Conservation (phyloP, 2,888 invertebrate genomes). For the Caenorhabditis sp. region DNA sequence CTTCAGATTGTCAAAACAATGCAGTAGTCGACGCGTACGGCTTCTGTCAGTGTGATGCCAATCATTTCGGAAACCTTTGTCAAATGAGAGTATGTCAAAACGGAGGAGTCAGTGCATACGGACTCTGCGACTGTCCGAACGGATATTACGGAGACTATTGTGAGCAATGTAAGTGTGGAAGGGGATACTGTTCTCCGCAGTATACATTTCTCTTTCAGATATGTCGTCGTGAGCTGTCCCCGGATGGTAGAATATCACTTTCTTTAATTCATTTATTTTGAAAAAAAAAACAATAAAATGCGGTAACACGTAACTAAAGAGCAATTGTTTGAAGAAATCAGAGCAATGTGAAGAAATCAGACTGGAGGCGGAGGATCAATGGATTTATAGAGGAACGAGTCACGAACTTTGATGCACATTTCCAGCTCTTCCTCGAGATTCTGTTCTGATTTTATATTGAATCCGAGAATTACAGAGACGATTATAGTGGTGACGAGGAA, state of each 20-base stretch:
- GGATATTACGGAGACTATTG: conserved; percentile 69
- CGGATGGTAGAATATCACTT: not conserved
- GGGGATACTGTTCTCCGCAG: too few species aligned
- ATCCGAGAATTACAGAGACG: conserved; percentile 55
- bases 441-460: conserved; percentile 56
- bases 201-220: too few species aligned
- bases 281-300: conserved; percentile 22
- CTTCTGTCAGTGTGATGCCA: conserved; percentile 55
- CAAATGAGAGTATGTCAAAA: conserved; percentile 63
- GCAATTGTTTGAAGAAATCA: not conserved
- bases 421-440: conserved; percentile 50
- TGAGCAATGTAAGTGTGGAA: conserved; percentile 63
- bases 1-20: conserved; percentile 53
- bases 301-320: conserved; percentile 31
- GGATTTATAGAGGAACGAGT: conserved; percentile 37
- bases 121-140: conserved; percentile 68
- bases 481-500: conserved; percentile 62
- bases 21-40: conserved; percentile 46
- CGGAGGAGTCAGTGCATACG: conserved; percentile 63
- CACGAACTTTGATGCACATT: conserved; percentile 39
- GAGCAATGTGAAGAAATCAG: not conserved
- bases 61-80: conserved; percentile 46
- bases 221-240: not conserved
- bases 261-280: not conserved
- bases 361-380: conserved; percentile 8